These are phyloP conservation scores for Albula goreensis DNA, from an alignment of 2,113 vertebrate genomes.

Conservation along the genomic window DNA sequence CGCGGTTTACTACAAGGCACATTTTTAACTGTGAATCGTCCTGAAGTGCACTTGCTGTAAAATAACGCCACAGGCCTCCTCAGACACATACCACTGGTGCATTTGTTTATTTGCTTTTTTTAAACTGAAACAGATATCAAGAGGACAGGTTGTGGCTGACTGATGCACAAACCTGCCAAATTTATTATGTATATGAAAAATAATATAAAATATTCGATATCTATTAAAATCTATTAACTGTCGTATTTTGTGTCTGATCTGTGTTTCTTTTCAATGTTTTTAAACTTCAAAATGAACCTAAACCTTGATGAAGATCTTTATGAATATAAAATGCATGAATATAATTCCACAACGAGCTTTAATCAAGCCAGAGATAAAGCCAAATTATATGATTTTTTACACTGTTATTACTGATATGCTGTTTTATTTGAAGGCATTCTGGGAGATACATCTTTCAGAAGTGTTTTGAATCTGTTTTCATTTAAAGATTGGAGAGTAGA, in stretches of 20 bases:
- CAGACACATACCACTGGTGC: slow-evolving; percentile 56
- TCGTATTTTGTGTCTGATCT: slow-evolving; percentile 24
- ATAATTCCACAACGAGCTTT: background rate
- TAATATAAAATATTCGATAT: slow-evolving; percentile 33
- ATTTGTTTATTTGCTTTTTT: slow-evolving; percentile 58
- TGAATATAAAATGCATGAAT: background rate
- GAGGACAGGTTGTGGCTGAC: slow-evolving; percentile 25
- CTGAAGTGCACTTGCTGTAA: slow-evolving; percentile 72
- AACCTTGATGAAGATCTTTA: background rate
- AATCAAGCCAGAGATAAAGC: no score
- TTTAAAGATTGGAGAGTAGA: no score
- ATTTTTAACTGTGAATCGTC: slow-evolving; percentile 61
- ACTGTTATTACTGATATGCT: no score
- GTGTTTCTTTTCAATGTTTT: slow-evolving; percentile 24
- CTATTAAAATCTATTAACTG: slow-evolving; percentile 35
- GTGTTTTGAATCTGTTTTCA: no score
- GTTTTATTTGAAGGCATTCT: no score
- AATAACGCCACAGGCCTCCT: slow-evolving; percentile 50
- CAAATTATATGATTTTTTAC: no score
- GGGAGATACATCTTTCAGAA: no score
- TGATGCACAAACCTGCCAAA: slow-evolving; percentile 35
- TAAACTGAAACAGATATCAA: slow-evolving; percentile 46
- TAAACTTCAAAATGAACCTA: background rate
- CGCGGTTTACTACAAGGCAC: slow-evolving; percentile 40
- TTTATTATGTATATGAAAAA: slow-evolving; percentile 44